phyloP scores from a whole-genome alignment of 2,888 invertebrate species.

The Agelastica alni region DNA sequence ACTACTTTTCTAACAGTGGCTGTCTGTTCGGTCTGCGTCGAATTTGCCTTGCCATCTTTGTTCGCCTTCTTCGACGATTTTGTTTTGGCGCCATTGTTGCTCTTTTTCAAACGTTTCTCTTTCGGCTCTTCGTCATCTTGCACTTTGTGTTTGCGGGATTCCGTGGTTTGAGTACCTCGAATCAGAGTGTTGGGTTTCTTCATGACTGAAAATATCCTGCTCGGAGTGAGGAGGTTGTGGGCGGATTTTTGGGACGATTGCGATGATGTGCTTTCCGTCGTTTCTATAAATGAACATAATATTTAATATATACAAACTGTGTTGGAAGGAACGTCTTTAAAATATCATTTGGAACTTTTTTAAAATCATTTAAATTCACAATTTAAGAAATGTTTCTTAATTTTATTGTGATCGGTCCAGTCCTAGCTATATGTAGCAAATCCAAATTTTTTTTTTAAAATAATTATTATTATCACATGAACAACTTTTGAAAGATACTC shows the following conservation, averaged over 20 bases:
- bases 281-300: constrained; percentile 5
- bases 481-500: no score
- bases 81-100: constrained; percentile 23
- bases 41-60: constrained; percentile 8
- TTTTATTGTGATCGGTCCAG: no score
- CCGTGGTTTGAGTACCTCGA: constrained; percentile 42
- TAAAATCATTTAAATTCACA: no score
- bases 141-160: constrained; percentile 44
- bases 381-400: no score
- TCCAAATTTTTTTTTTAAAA: no score
- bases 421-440: no score
- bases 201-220: constrained; percentile 41
- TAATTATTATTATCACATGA: no score
- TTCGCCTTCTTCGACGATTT: constrained; percentile 7
- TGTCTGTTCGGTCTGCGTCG: constrained; percentile 11
- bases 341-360: no score
- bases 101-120: constrained; percentile 30
- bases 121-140: constrained; percentile 19
- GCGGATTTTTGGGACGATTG: constrained; percentile 23
- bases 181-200: constrained; percentile 39
- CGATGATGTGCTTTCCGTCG: constrained; percentile 8
- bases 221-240: constrained; percentile 42
- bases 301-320: neutral
- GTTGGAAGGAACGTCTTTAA: no score
- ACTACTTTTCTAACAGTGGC: neutral